These are phyloP conservation scores for Eutrigla gurnardus DNA, from an alignment of 2,797 vertebrate genomes.

Conservation along the genomic window DNA sequence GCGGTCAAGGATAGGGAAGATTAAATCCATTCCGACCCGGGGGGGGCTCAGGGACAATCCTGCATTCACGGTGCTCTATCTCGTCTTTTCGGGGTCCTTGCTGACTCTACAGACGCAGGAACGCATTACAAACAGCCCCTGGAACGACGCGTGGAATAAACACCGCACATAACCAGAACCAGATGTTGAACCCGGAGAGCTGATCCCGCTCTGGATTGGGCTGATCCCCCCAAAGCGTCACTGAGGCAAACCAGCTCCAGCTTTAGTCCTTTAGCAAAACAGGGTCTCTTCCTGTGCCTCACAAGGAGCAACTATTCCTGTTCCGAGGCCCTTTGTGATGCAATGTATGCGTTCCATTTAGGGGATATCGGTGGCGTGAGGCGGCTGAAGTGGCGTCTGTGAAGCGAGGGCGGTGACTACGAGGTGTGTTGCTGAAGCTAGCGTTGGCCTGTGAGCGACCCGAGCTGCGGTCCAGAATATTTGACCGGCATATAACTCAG, in stretches of 20 bases:
- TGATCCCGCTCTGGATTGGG: slow-evolving; percentile 66
- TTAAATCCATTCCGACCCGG: slow-evolving; percentile 21
- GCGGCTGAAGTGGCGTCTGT: slow-evolving; percentile 34
- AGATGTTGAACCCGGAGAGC: slow-evolving; percentile 75
- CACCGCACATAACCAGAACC: slow-evolving; percentile 78
- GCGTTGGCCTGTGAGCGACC: slow-evolving; percentile 1
- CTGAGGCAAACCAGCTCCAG: slow-evolving; percentile 64
- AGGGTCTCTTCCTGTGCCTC: slow-evolving; percentile 68
- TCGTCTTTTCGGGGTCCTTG: slow-evolving; percentile 46
- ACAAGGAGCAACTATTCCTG: slow-evolving; percentile 37
- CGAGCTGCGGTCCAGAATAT: not conserved
- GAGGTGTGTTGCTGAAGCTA: slow-evolving; percentile 27
- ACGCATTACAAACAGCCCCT: slow-evolving; percentile 73
- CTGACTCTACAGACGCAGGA: slow-evolving; percentile 54
- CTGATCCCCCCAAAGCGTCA: slow-evolving; percentile 66
- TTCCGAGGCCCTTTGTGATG: slow-evolving; percentile 48
- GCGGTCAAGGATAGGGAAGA: slow-evolving; percentile 37
- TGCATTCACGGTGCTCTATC: slow-evolving; percentile 45
- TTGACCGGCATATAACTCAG: not conserved
- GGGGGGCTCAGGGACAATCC: slow-evolving; percentile 28
- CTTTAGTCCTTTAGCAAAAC: slow-evolving; percentile 68
- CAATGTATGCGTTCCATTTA: slow-evolving; percentile 33
- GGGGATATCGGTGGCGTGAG: slow-evolving; percentile 31
- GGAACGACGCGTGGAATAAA: slow-evolving; percentile 75
- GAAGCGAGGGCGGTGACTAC: slow-evolving; percentile 27